Conservation (phyloP, 2,113 vertebrate genomes). For the Sinosuthora webbiana region DNA sequence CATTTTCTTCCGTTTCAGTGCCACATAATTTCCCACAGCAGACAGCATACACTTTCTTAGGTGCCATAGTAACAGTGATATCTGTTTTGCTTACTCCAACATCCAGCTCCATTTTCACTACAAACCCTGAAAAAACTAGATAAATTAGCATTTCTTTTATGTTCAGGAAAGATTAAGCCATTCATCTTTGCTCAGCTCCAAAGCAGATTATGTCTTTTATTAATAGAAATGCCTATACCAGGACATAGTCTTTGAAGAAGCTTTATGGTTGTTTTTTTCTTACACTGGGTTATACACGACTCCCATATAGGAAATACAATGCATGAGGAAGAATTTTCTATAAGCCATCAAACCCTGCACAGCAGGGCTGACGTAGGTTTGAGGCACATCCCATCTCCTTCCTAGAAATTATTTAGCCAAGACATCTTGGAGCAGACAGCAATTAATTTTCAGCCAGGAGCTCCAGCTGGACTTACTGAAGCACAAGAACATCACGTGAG, state of each 20-base stretch:
- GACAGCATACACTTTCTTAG: background rate
- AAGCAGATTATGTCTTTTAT: background rate
- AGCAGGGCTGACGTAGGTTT: background rate
- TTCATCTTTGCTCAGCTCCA: background rate
- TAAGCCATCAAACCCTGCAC: background rate
- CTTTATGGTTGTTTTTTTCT: background rate
- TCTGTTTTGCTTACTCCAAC: background rate
- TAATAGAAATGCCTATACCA: background rate
- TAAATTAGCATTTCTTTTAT: slow-evolving; percentile 23
- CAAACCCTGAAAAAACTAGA: background rate
- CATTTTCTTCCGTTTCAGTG: background rate
- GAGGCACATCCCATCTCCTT: background rate
- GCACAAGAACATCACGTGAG: background rate
- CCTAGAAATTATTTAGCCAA: slow-evolving; percentile 32
- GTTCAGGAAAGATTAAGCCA: background rate
- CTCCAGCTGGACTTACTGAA: slow-evolving; percentile 27
- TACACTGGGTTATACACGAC: background rate
- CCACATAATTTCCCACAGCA: background rate
- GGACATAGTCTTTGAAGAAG: background rate
- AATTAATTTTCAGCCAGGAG: slow-evolving; percentile 29
- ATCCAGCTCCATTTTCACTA: background rate
- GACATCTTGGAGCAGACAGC: slow-evolving; percentile 33
- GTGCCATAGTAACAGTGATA: slow-evolving; percentile 13
- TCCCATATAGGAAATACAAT: background rate
- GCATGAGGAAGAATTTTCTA: background rate